Evolutionary conservation across 2,888 invertebrate species (phyloP), one percentile per base, ranked within the genome.

Genomic region (Latrodectus hesperus): DNA sequence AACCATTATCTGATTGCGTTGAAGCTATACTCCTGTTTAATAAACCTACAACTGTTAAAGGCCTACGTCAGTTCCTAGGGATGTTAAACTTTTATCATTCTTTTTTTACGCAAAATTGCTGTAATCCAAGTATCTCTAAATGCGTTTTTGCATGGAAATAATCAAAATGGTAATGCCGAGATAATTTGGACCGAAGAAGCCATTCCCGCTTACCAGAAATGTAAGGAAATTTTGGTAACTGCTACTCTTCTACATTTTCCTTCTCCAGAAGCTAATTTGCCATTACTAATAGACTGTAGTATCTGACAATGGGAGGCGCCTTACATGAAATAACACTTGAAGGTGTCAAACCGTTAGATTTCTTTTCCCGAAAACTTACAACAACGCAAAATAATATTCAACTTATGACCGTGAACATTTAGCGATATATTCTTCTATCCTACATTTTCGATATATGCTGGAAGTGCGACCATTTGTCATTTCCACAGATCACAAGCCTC

Each of bases 31-130:
- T 70, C 38, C 10, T 14, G 38, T 38, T 26, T 14, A 38, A 9
- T 22, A 22, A 22, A 22, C 22, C 22, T 22, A 22, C 1, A n/a
- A 22, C 22, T 22, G 22, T 22, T 22, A 22, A 22, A 16, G 38
- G 11, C 11, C 3, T 14, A 14, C 11, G 22, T 26, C 70, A 1
- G 9, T 26, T 70, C 38, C 6, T 26, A 16, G 26, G 12, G 14
- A 70, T 70, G 70, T 17, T 70, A 26, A 70, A 26, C 38, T 70
- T 26, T 38, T 70, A 70, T 49, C 70, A 26, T 49, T 12, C 38
- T 1, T 26, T 70, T 70, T 11, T 38, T 70, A 11, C 10, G 12
- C 14, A 70, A 70, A 9, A 11, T 38, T 70, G 8, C 70, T 8
- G 17, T 1, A n/a, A 70, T 26, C 14, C 17, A 3, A 26, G 1